These are phyloP conservation scores for Oppia nitens DNA, from an alignment of 1,140 invertebrate genomes.

Conservation along the genomic window DNA sequence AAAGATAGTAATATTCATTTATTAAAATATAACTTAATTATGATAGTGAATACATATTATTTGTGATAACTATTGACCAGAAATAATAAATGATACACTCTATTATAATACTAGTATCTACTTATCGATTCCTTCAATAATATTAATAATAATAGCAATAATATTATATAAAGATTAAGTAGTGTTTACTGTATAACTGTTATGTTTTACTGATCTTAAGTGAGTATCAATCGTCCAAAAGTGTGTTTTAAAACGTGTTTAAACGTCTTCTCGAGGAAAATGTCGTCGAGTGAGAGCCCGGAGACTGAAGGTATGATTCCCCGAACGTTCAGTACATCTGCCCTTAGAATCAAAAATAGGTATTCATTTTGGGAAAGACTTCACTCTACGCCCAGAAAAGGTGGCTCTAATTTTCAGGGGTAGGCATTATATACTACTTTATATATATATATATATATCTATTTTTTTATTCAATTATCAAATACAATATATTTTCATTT, in stretches of 20 bases:
- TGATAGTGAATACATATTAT: no score
- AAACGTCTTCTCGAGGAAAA: background rate
- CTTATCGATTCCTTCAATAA: no score
- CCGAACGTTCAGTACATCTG: constrained; percentile 56
- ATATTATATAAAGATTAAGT: background rate
- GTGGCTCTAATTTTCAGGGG: constrained; percentile 30
- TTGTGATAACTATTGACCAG: no score
- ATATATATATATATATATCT: no score
- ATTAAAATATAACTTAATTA: no score
- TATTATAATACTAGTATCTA: no score
- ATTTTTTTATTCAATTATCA: no score
- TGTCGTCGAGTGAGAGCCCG: background rate
- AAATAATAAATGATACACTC: no score
- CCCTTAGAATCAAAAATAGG: constrained; percentile 49
- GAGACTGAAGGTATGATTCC: constrained; percentile 23
- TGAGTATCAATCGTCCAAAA: background rate
- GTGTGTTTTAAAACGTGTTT: background rate
- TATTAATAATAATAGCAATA: no score
- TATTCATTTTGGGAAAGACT: constrained; percentile 65
- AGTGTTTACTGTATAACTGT: background rate
- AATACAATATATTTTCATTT: no score
- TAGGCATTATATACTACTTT: no score
- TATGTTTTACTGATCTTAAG: background rate
- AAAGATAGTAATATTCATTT: no score
- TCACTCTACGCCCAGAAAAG: constrained; percentile 4